Evolutionary conservation across 2,888 invertebrate genomes (phyloP).

Genomic region (Drosophila ochracea): DNA sequence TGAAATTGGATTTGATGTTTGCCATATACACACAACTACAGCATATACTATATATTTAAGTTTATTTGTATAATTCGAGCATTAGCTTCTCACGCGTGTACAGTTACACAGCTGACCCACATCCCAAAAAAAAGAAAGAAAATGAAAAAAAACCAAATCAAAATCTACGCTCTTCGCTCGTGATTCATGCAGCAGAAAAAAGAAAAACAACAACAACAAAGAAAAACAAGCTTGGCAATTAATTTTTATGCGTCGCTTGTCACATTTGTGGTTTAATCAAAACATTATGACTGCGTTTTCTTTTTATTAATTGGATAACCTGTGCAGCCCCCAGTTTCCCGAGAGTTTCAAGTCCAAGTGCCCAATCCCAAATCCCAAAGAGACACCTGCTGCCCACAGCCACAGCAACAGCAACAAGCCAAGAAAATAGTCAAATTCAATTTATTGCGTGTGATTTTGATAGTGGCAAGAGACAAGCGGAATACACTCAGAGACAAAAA

Average conservation of each 20-base stretch:
- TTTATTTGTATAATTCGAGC: conserved; percentile 11
- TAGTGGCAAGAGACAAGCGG: conserved; percentile 65
- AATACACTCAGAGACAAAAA: conserved; percentile 52
- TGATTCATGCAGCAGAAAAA: conserved; percentile 6
- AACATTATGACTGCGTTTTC: conserved; percentile 78
- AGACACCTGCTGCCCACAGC: conserved; percentile 31
- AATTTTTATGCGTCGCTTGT: conserved; percentile 75
- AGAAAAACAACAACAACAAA: conserved; percentile 1
- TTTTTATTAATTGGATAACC: conserved; percentile 76
- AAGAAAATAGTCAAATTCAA: conserved; percentile 54
- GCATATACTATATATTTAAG: background rate
- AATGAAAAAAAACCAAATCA: conserved; percentile 33
- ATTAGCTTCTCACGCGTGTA: conserved; percentile 68
- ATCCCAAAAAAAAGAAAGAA: conserved; percentile 26
- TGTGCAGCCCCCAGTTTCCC: conserved; percentile 18
- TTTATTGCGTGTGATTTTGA: conserved; percentile 80
- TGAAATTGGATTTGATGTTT: conserved; percentile 24
- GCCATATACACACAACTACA: background rate
- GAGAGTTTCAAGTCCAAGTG: conserved; percentile 7
- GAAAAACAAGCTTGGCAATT: conserved; percentile 66
- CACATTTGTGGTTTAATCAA: conserved; percentile 77
- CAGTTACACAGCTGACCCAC: conserved; percentile 69
- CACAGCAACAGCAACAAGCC: background rate
- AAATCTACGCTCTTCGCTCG: conserved; percentile 25
- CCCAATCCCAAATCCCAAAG: background rate